phyloP scores from a whole-genome alignment of 2,888 invertebrate genomes.

The Dioctria rufipes region DNA sequence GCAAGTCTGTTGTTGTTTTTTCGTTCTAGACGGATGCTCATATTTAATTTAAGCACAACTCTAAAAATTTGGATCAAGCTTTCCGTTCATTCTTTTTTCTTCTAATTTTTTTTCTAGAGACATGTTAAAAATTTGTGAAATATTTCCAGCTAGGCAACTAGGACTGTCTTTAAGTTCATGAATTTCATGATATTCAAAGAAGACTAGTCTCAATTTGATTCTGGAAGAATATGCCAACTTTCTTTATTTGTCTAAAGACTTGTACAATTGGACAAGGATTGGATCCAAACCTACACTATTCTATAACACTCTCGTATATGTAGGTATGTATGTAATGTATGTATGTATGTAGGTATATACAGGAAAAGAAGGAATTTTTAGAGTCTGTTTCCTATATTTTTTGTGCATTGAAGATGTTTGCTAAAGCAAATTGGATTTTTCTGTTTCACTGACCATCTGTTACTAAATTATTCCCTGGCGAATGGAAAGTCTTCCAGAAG shows the following conservation, averaged over 20 bases:
- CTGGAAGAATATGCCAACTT: slow-evolving; percentile 16
- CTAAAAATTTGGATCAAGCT: slow-evolving; percentile 1
- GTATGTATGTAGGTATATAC: too few species aligned
- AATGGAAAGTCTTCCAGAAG: slow-evolving; percentile 28
- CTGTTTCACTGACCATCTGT: slow-evolving; percentile 54
- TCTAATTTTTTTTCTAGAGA: not conserved
- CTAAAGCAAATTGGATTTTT: slow-evolving; percentile 55
- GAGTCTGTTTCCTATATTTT: slow-evolving; percentile 20
- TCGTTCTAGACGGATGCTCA: not conserved
- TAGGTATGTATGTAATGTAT: too few species aligned
- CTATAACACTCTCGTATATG: too few species aligned
- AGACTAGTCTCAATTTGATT: slow-evolving; percentile 17
- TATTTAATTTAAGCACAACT: slow-evolving; percentile 28
- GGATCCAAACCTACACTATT: not conserved
- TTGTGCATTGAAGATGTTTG: slow-evolving; percentile 52
- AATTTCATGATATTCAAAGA: too few species aligned
- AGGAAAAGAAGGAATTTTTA: slow-evolving; percentile 25
- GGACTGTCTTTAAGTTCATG: too few species aligned
- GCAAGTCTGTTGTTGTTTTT: slow-evolving; percentile 25
- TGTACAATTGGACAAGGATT: slow-evolving; percentile 1
- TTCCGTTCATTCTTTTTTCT: not conserved
- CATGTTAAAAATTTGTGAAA: not conserved
- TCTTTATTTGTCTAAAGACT: slow-evolving; percentile 37
- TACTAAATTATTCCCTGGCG: slow-evolving; percentile 53
- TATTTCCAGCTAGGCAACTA: not conserved